Percentiles rank a stretch among this genome's conserved stretches.
These are phyloP conservation scores for Luperina nickerlii DNA, from an alignment of 2,888 invertebrate species.

Conservation along the genomic window DNA sequence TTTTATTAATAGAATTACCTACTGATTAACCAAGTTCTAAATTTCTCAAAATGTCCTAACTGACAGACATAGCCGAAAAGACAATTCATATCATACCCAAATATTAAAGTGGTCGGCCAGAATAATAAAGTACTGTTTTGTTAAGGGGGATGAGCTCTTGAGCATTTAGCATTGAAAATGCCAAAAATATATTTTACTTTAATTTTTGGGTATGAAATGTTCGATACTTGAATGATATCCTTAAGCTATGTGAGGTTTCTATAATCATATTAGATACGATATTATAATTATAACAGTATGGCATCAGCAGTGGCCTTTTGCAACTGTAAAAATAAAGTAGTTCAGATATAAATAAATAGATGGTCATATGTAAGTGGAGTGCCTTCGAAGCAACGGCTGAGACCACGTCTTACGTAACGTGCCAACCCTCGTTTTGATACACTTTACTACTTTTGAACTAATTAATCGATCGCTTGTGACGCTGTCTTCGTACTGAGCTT, in stretches of 20 bases:
- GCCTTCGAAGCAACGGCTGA: conserved; percentile 60
- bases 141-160: too few relatives aligned
- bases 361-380: conserved; percentile 50
- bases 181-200: too few relatives aligned
- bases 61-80: conserved; percentile 11
- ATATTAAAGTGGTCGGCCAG: too few relatives aligned
- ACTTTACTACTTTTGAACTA: conserved; percentile 33
- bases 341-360: conserved; percentile 52
- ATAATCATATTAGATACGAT: conserved; percentile 32
- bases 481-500: conserved; percentile 6
- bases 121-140: too few relatives aligned
- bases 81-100: too few relatives aligned
- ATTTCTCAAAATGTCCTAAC: conserved; percentile 7
- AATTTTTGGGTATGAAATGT: too few relatives aligned
- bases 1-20: conserved; percentile 9
- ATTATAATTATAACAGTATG: conserved; percentile 41
- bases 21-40: conserved; percentile 3
- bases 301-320: conserved; percentile 63
- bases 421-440: conserved; percentile 57
- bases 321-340: conserved; percentile 50
- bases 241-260: conserved; percentile 31
- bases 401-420: conserved; percentile 42
- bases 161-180: too few relatives aligned
- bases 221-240: too few relatives aligned
- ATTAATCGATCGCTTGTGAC: conserved; percentile 13